phyloP scores from a whole-genome alignment of 2,797 vertebrate species.

The Orientallactaga sibirica region DNA sequence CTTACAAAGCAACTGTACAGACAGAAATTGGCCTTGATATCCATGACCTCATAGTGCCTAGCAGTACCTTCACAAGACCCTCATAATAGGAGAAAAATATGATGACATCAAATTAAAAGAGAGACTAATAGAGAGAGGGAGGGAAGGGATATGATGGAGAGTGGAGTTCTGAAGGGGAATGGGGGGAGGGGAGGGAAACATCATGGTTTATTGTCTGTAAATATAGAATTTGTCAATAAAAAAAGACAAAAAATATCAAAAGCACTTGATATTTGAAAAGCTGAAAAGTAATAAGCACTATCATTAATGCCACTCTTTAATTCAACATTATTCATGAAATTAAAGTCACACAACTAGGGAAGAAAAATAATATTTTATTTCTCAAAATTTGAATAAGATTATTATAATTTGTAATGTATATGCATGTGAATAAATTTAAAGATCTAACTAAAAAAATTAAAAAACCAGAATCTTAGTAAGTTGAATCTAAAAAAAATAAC shows the following conservation, averaged over 20 bases:
- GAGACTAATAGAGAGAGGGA: no score
- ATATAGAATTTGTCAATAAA: no score
- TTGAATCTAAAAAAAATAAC: not conserved
- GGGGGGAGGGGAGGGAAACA: no score
- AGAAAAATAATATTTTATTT: not conserved
- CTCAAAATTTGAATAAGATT: constrained; percentile 18
- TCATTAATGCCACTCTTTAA: not conserved
- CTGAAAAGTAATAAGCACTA: not conserved
- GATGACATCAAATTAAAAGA: no score
- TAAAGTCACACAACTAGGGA: not conserved
- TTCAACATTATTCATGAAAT: not conserved
- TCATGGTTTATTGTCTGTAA: no score
- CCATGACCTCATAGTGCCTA: no score
- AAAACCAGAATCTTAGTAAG: not conserved
- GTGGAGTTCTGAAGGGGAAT: no score
- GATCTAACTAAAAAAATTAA: not conserved
- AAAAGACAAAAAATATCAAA: not conserved
- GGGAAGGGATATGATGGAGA: no score
- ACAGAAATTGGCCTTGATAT: no score
- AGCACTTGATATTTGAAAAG: constrained; percentile 9
- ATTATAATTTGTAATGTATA: not conserved
- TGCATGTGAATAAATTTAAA: not conserved
- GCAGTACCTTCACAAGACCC: no score
- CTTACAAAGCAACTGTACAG: no score
- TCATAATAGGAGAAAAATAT: no score